A percentile compares a stretch with the other conserved stretches of the same genome.
Evolutionary conservation across 2,797 vertebrate genomes (phyloP).

Genomic region (Paratrypauchen microcephalus): DNA sequence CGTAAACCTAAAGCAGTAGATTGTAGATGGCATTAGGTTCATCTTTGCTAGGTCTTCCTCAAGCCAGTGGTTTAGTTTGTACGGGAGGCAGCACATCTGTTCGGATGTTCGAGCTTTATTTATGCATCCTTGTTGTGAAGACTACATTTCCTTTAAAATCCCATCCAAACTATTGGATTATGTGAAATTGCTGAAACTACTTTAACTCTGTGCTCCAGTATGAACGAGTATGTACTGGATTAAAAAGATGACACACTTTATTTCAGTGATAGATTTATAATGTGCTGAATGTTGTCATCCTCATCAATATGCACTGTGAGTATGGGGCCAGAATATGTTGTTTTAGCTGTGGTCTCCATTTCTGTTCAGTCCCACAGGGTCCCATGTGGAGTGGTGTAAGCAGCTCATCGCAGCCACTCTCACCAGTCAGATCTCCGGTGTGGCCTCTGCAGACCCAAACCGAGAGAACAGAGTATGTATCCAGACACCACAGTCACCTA

Average conservation of each 20-base stretch:
- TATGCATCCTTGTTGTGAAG: neutral
- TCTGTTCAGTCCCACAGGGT: conserved; percentile 84
- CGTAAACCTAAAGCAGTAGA: neutral
- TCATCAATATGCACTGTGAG: neutral
- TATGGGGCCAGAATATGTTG: neutral
- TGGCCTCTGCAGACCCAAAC: conserved; percentile 72
- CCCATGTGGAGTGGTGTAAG: conserved; percentile 98
- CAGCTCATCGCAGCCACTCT: conserved; percentile 96
- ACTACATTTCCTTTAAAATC: too few species aligned
- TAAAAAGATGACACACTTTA: neutral
- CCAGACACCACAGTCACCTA: neutral
- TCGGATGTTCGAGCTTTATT: neutral
- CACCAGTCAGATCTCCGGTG: conserved; percentile 89
- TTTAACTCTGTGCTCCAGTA: too few species aligned
- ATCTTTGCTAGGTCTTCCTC: neutral
- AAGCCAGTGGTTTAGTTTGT: neutral
- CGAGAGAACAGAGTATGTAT: conserved; percentile 84
- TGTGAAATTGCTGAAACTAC: too few species aligned
- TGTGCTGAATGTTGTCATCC: neutral
- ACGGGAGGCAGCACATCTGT: neutral
- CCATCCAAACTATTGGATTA: too few species aligned
- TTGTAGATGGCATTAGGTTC: neutral
- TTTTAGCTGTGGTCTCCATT: neutral
- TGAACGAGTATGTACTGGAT: too few species aligned
- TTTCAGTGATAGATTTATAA: neutral